Evolutionary conservation across 2,113 vertebrate species (phyloP).

Genomic region (Propithecus coquereli): DNA sequence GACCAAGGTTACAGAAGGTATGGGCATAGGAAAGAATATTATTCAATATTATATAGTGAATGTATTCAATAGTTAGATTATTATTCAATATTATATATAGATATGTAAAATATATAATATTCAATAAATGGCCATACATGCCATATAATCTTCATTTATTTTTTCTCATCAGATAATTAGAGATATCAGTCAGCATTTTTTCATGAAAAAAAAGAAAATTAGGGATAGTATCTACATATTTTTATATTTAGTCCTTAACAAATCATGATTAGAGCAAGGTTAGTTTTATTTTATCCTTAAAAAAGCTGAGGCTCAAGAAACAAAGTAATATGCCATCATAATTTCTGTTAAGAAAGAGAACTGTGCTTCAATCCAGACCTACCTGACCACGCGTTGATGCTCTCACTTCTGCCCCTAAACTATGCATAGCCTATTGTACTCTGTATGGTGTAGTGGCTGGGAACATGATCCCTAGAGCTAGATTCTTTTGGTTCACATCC

Average conservation of each 20-base stretch:
- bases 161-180: background rate
- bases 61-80: background rate
- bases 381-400: background rate
- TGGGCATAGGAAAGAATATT: background rate
- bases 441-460: fast-evolving
- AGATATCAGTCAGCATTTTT: too few relatives aligned
- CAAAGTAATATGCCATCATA: background rate
- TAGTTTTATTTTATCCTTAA: background rate
- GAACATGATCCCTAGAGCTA: background rate
- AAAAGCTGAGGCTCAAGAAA: background rate
- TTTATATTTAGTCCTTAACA: background rate
- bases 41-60: background rate
- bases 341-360: background rate
- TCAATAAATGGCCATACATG: background rate
- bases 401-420: background rate
- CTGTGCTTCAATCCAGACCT: background rate
- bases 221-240: background rate
- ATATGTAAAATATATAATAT: too few relatives aligned
- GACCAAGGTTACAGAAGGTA: background rate
- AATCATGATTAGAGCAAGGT: background rate
- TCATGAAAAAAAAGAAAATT: background rate
- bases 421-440: background rate
- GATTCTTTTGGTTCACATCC: background rate
- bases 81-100: background rate
- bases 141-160: background rate